Base-by-base conservation (phyloP, 92 coral and sea anemone species). In the Hydrozoanthus gracilis region DNA sequence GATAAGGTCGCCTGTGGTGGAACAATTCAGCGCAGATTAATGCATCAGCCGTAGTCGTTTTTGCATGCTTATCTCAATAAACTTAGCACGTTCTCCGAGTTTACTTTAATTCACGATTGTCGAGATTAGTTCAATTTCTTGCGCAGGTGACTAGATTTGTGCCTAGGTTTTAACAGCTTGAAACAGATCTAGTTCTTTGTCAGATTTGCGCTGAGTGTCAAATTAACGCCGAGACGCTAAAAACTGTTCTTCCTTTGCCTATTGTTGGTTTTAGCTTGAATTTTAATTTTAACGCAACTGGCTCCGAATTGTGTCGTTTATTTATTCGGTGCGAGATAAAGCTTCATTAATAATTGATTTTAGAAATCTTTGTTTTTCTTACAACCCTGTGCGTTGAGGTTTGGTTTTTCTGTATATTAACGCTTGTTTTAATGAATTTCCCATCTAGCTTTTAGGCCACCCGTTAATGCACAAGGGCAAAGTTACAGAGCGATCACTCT, bases 21-120 rank as follows among this genome's bases (percentile, higher is more conserved):
- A 92, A 92, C 95, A 92, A 92, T 92, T 79, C 93, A 89, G 51
- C 68, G 83, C 82, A 86, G 95, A 92, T 92, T 92, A 92, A 92
- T 91, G 93, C 95, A 86, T 76, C 95, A 82, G 65, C 85, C 83
- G 83, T 76, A 92, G 78, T 78, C 91, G 65, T 60, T 90, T 90
- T 78, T 83, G 75, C 88, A 82, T 90, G 88, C 84, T 90, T 92
- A 92, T 92, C 95, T 77, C 83, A 70, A 86, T 87, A 87, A 84
- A 90, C 78, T 92, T 90, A 87, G 89, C 91, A 83, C 93, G 91
- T 87, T 92, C 91, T 85, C 51, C 79, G 83, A 89, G 92, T 88
- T 91, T 91, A 84, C 89, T 91, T 84, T 91, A 88, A 88, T 88
- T 91, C 89, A 78, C 89, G 93, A 91, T 91, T 91, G 83, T 91